Evolutionary conservation across 2,113 vertebrate genomes (phyloP), one percentile per base, ranked within the genome.

Genomic region (Baryphthengus martii): DNA sequence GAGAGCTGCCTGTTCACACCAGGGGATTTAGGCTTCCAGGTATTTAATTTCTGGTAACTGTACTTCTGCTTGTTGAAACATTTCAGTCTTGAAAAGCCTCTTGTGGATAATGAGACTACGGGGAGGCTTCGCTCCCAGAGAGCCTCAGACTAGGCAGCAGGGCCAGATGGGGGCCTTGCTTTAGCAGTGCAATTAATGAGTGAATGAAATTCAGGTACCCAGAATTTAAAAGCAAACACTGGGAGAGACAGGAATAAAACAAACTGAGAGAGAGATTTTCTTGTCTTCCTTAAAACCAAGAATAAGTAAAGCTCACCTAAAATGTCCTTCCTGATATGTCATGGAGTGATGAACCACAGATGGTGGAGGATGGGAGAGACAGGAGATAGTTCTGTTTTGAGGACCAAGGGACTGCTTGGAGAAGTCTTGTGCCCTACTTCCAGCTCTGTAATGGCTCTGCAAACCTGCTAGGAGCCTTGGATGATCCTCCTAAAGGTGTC

Each of bases 31-130:
- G 26, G 47, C 75, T 96, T 95, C 79, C 79, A 88, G 63, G 63
- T 83, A 90, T 80, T 93, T 94, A 88, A 93, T 88, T 95, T 96
- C 79, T 91, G 61, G 65, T 86, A 77, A 86, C 92, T 81, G 35
- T 78, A 78, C 61, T 95, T 91, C 72, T 84, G 52, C 44, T 63
- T 23, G 33, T 65, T 90, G 90, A 80, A 93, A 77, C 26, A 23
- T 86, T 90, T 90, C 39, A 70, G 58, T 74, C 63, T 74, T 95
- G 85, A 83, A 96, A 91, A 84, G 35, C 35, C 88, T 93, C 79
- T 73, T 59, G 82, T 67, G 90, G 72, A 56, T 93, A 93, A 93
- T 47, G 82, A 95, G 78, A 47, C 90, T 73, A 5, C 0, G 0
- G 59, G 78, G 45, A 95, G 71, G 29, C 1, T 1, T 11, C 0